Conservation (phyloP, 1,140 invertebrate genomes). For the Drosophila kepulauana region DNA sequence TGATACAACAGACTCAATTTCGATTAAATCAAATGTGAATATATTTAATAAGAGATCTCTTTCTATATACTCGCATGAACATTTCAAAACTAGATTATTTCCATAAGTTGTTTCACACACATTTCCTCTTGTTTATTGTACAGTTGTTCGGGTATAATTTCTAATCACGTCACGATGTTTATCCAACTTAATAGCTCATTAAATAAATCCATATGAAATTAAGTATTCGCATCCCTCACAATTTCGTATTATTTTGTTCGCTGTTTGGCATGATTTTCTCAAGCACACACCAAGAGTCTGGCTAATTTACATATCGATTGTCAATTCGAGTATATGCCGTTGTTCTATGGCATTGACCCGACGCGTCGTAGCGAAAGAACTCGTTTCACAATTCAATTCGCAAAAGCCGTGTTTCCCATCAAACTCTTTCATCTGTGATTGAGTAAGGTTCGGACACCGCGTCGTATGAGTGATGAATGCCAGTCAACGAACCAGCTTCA, state of each 20-base stretch:
- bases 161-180: conserved; percentile 27
- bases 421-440: conserved; percentile 57
- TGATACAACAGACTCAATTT: not conserved
- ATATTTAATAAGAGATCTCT: too few relatives aligned
- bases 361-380: conserved; percentile 39
- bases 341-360: conserved; percentile 70
- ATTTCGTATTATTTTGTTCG: not conserved
- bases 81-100: conserved; percentile 9
- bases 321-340: conserved; percentile 57
- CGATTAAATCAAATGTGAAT: too few relatives aligned
- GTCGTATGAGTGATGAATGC: conserved; percentile 62
- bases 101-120: conserved; percentile 7
- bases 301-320: conserved; percentile 76
- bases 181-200: conserved; percentile 53
- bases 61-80: too few relatives aligned
- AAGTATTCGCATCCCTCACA: conserved; percentile 18
- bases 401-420: conserved; percentile 43
- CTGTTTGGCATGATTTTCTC: conserved; percentile 27
- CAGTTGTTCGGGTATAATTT: conserved; percentile 35
- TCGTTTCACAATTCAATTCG: conserved; percentile 50
- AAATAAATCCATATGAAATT: conserved; percentile 40
- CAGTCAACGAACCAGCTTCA: conserved; percentile 60
- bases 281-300: conserved; percentile 15
- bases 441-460: conserved; percentile 67
- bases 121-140: conserved; percentile 24